Evolutionary conservation across 2,888 invertebrate genomes (phyloP).

Genomic region (Athalia circularis): DNA sequence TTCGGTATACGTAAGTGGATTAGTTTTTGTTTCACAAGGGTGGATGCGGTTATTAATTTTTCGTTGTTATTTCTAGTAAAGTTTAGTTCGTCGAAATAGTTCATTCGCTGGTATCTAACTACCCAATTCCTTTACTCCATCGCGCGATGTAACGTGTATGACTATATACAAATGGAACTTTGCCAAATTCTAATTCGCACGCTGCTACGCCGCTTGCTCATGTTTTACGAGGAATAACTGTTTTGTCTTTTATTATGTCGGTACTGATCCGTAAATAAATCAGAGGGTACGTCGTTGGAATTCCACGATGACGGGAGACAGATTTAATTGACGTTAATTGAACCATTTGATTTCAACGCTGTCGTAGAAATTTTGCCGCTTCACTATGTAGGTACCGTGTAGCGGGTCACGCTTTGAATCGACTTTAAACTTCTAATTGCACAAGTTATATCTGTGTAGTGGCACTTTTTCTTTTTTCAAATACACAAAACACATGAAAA

Average conservation of each 20-base stretch:
- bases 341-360: slow-evolving; percentile 27
- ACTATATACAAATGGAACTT: slow-evolving; percentile 6
- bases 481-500: too few species aligned
- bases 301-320: slow-evolving; percentile 20
- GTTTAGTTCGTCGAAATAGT: too few species aligned
- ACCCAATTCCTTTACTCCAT: too few species aligned
- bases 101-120: too few species aligned
- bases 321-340: slow-evolving; percentile 41
- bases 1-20: too few species aligned
- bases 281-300: background rate
- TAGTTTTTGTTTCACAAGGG: too few species aligned
- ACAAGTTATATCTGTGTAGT: too few species aligned
- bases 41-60: too few species aligned
- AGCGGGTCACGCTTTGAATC: too few species aligned
- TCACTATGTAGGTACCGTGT: background rate
- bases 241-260: background rate
- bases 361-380: slow-evolving; percentile 10
- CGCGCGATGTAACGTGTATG: background rate
- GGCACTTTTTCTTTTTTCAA: too few species aligned
- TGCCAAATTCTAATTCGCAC: slow-evolving; percentile 35
- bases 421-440: too few species aligned
- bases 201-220: background rate
- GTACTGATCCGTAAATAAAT: background rate
- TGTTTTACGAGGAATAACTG: slow-evolving; percentile 38
- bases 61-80: too few species aligned